Conservation (phyloP, 2,888 invertebrate species). For the Chrysolina haemoptera region DNA sequence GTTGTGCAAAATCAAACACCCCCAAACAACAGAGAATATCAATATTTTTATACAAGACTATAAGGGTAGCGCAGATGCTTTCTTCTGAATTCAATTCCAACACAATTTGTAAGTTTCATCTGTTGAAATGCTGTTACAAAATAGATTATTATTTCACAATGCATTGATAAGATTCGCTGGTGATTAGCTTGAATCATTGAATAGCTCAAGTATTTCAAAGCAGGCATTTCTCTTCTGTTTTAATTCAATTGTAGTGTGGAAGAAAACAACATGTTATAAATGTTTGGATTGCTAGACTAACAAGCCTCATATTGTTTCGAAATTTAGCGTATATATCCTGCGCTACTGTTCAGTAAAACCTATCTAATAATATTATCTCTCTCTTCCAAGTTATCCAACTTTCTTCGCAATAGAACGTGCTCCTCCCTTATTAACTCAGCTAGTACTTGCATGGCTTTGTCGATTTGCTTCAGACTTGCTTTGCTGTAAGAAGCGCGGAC, state of each 20-base stretch:
- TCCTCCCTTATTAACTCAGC: slow-evolving; percentile 76
- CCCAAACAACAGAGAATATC: not conserved
- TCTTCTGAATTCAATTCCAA: not conserved
- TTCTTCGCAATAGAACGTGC: slow-evolving; percentile 68
- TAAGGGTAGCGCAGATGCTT: slow-evolving; percentile 13
- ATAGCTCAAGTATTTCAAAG: too few species aligned
- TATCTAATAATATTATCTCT: slow-evolving; percentile 55
- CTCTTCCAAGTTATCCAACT: slow-evolving; percentile 64
- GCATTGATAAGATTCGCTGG: too few species aligned
- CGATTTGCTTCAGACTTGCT: slow-evolving; percentile 77
- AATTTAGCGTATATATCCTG: slow-evolving; percentile 22
- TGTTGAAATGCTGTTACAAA: not conserved
- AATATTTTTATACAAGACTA: not conserved
- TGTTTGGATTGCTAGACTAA: not conserved
- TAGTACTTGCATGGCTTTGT: slow-evolving; percentile 74
- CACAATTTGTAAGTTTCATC: not conserved
- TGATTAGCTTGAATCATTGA: not conserved
- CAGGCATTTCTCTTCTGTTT: not conserved
- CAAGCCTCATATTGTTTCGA: not conserved
- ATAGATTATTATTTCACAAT: too few species aligned
- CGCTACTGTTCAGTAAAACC: slow-evolving; percentile 32
- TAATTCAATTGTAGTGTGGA: not conserved
- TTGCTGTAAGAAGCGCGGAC: slow-evolving; percentile 82
- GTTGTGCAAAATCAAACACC: not conserved
- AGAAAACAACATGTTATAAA: too few species aligned